Evolutionary conservation across 2,888 invertebrate species (phyloP), one percentile per base, ranked within the genome.

Genomic region (Anoncus sp.): DNA sequence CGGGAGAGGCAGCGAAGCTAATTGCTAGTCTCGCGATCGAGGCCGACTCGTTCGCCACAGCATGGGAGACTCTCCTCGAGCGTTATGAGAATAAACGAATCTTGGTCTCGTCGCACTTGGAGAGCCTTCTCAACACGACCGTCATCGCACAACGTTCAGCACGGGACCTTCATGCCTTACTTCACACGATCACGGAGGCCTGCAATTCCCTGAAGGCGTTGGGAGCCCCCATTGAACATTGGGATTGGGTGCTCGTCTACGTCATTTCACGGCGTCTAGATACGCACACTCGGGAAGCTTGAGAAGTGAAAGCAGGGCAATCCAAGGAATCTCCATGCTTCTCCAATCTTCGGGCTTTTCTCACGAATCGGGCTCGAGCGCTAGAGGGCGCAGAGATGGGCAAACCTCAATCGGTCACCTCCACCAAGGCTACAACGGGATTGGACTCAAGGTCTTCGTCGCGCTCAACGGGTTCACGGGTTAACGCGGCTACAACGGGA

Each of bases 231-330:
- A 49, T 31, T 5, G 20, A 63, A 12, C 63, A 63, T 2, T 63
- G 63, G 63, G 63, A 63, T n/a, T 49, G 18, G 47, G 35, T 63
- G 4, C 9, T 63, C 27, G 63, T 63, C 4, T 40, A 22, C 16
- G 18, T 18, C 7, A 18, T 63, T 12, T 2, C 47, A 1, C 10
- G 20, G 2, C 45, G 63, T 1, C 49, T 63, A 1, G 63, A 63
- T 9, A 4, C 35, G 6, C 18, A 3, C 0, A 18, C 47, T 6
- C 62, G 71, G 5, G 71, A 72, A 43, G 62, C 62, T 1, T 72
- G 62, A 53, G 63, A 72, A 10, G 1, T 53, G 1, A 24, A 27
- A 9, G 24, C 38, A 1, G 65, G 38, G 14, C 38, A 49, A 12
- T 51, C 51, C 0, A 10, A 12, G 5, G 38, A 24, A 7, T 51